Evolutionary conservation across 2,797 vertebrate genomes (phyloP), one percentile per base, ranked within the genome.

Genomic region (Margarornis squamiger): DNA sequence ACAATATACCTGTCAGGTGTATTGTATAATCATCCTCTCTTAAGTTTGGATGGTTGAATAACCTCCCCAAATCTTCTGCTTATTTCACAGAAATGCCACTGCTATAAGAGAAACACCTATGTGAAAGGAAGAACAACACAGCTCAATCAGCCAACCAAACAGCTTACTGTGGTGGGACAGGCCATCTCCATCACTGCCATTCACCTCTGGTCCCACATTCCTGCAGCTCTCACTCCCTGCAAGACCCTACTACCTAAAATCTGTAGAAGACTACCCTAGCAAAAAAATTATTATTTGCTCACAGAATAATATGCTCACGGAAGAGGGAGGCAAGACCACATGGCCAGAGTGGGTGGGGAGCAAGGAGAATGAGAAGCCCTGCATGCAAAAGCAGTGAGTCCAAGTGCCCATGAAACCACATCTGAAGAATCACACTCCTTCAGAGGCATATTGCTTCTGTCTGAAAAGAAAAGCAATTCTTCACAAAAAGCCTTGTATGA

Each of bases 361-460:
- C 24, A 89, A 71, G 19, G 5, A 43, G 14, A 75, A 1, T 2
- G 14, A 77, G 38, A 83, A 83, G 32, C 12, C 23, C 2, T 3
- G 29, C 15, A 55, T 20, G n/a, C 46, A 58, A 38, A 83, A 67
- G 17, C 18, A 41, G 23, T 6, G 21, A 66, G 48, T 24, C 16
- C n/a, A 39, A 27, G 10, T 26, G 20, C 11, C 32, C 1, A 0
- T 8, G 48, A 82, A 92, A 55, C 5, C n/a, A 52, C 22, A 19
- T 11, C 0, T 2, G 2, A 14, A 79, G 41, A 66, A 51, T 21
- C 49, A 52, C 23, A 46, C 3, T 70, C 14, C 65, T 36, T 18
- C 1, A 6, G 18, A 6, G 13, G 8, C 19, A 54, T 0, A 0
- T 8, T 1, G 1, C 26, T 27, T 7, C 7, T 22, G 2, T 34